Conservation (phyloP, 2,888 invertebrate species). For the Drymonia ruficornis region DNA sequence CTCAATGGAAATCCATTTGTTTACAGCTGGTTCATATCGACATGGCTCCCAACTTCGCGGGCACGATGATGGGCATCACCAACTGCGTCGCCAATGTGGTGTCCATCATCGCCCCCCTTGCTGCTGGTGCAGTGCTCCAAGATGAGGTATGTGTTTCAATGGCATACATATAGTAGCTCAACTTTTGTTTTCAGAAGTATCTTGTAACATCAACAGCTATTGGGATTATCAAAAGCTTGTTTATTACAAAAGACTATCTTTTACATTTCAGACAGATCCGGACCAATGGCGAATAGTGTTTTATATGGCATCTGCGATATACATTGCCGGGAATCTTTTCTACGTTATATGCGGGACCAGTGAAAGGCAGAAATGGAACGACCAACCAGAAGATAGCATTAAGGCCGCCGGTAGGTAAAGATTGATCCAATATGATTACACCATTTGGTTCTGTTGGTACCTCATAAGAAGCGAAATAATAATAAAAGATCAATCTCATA, state of each 20-base stretch:
- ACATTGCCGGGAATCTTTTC: conserved; percentile 86
- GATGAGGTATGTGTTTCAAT: conserved; percentile 54
- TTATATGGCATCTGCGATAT: conserved; percentile 87
- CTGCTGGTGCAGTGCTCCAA: conserved; percentile 86
- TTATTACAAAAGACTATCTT: neutral
- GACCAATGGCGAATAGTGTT: conserved; percentile 88
- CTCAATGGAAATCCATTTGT: conserved; percentile 39
- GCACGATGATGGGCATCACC: conserved; percentile 91
- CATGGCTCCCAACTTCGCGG: conserved; percentile 91
- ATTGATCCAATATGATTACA: too few species aligned
- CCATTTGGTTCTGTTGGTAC: too few species aligned
- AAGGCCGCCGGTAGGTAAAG: neutral
- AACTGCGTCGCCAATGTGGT: conserved; percentile 89
- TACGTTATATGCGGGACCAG: conserved; percentile 88
- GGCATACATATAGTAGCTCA: too few species aligned
- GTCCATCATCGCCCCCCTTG: conserved; percentile 89
- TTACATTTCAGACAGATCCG: conserved; percentile 12
- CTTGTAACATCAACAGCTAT: too few species aligned
- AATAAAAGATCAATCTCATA: too few species aligned
- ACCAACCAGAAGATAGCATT: conserved; percentile 2
- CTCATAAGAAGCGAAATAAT: too few species aligned
- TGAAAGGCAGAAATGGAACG: conserved; percentile 18
- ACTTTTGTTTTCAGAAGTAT: too few species aligned
- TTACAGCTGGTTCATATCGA: conserved; percentile 90
- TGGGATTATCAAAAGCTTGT: too few species aligned